Evolutionary conservation across 2,113 vertebrate genomes (phyloP).

Genomic region (Sylvietta virens): DNA sequence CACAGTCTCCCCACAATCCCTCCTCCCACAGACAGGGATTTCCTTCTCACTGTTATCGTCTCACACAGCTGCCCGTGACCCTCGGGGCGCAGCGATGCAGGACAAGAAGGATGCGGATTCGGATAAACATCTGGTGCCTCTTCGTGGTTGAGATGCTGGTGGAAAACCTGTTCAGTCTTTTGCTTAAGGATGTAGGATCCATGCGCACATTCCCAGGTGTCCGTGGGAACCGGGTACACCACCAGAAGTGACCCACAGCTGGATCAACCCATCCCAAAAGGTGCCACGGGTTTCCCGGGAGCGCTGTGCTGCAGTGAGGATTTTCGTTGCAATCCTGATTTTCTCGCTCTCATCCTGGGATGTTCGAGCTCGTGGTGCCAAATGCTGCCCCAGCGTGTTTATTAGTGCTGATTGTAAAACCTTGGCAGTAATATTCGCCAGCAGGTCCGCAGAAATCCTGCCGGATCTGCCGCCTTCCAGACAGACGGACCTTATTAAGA

Average conservation of each 20-base stretch:
- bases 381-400: not conserved
- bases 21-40: not conserved
- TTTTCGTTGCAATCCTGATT: not conserved
- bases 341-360: not conserved
- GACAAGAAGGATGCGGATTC: not conserved
- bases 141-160: not conserved
- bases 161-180: not conserved
- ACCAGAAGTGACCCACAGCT: not conserved
- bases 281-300: not conserved
- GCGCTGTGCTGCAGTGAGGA: not conserved
- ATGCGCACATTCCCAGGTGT: not conserved
- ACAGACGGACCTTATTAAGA: conserved; percentile 60
- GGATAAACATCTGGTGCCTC: not conserved
- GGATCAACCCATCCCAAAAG: not conserved
- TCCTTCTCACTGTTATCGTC: fast-evolving
- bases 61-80: fast-evolving
- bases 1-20: fast-evolving
- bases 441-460: conserved; percentile 17
- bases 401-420: conserved; percentile 26
- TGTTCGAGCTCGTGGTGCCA: not conserved
- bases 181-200: not conserved
- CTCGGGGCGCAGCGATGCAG: not conserved
- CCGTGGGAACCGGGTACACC: fast-evolving
- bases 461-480: not conserved
- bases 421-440: not conserved